Base-by-base conservation (phyloP, 2,113 vertebrate genomes). In the Silurus asotus region DNA sequence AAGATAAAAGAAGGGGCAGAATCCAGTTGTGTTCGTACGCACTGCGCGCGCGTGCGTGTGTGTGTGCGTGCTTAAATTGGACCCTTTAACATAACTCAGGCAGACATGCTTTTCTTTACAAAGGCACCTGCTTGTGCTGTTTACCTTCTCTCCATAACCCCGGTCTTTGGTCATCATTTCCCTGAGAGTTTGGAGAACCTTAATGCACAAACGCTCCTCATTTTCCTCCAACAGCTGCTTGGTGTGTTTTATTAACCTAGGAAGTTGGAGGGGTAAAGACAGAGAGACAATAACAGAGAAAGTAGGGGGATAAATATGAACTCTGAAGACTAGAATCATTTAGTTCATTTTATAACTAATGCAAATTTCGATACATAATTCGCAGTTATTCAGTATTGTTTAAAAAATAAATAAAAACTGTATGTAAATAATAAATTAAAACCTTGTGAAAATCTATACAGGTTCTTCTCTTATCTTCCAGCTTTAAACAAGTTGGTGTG, bases 141-240 rank as follows among this genome's bases (percentile, higher is more conserved):
- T 64, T 94, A 99, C 98, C 97, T 99, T 99, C 90, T 99, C 97
- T 87, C 97, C 96, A 86, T 98, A 99, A 91, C 97, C 98, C 61
- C 97, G 95, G 77, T 99, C 98, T 93, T 99, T 99, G 76, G 97
- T 97, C 98, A 99, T 99, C 98, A 99, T 99, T 92, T 99, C 98
- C 89, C 98, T 94, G 87, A 99, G 95, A 0, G 98, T 99, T 94
- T 99, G 98, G 58, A 99, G 92, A 1, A 99, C 98, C 92, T 99
- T 99, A 92, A 99, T 99, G 89, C 98, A 99, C 2, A 99, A 93
- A 19, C 98, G 97, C 93, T 99, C 98, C 90, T 99, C 98, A 23
- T 99, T 99, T 91, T 99, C 98, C 90, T 99, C 98, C 82, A 99
- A 93, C 53, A 99, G 92, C 92, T 99, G 98, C 19, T 99, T 99